Evolutionary conservation across 1,140 invertebrate species (phyloP).

Genomic region (Cecropterus lyciades): DNA sequence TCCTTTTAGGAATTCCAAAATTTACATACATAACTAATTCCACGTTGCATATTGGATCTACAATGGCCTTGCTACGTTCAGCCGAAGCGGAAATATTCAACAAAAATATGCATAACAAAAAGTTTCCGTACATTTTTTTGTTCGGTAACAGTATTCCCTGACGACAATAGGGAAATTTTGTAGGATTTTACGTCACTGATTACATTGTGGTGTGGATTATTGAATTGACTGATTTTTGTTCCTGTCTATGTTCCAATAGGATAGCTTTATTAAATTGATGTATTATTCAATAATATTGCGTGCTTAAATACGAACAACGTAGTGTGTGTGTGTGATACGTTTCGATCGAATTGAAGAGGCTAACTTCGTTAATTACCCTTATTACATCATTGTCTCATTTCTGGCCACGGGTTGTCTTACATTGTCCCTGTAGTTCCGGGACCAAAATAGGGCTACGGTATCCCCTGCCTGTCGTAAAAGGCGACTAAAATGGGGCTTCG

Average conservation of each 20-base stretch:
- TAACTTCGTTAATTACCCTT: too few relatives aligned
- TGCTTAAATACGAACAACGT: too few relatives aligned
- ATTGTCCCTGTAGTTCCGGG: too few relatives aligned
- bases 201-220: slow-evolving; percentile 13
- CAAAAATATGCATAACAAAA: slow-evolving; percentile 41
- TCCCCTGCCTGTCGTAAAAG: too few relatives aligned
- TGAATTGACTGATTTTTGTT: slow-evolving; percentile 19
- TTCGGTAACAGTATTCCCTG: slow-evolving; percentile 12
- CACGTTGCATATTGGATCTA: slow-evolving; percentile 18
- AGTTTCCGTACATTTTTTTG: slow-evolving; percentile 27
- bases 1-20: slow-evolving; percentile 8
- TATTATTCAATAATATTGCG: too few relatives aligned
- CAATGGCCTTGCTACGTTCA: slow-evolving; percentile 5
- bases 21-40: slow-evolving; percentile 23
- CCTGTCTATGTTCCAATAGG: neutral
- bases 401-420: too few relatives aligned
- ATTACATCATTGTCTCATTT: too few relatives aligned
- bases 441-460: too few relatives aligned
- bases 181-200: slow-evolving; percentile 24
- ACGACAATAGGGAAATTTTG: slow-evolving; percentile 23
- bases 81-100: slow-evolving; percentile 19
- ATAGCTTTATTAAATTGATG: slow-evolving; percentile 3
- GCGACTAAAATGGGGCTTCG: too few relatives aligned
- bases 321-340: too few relatives aligned
- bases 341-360: too few relatives aligned